A percentile compares a stretch with the other conserved stretches of the same genome.
phyloP scores from a whole-genome alignment of 2,113 vertebrate species.

The Pleuronectes platessa region DNA sequence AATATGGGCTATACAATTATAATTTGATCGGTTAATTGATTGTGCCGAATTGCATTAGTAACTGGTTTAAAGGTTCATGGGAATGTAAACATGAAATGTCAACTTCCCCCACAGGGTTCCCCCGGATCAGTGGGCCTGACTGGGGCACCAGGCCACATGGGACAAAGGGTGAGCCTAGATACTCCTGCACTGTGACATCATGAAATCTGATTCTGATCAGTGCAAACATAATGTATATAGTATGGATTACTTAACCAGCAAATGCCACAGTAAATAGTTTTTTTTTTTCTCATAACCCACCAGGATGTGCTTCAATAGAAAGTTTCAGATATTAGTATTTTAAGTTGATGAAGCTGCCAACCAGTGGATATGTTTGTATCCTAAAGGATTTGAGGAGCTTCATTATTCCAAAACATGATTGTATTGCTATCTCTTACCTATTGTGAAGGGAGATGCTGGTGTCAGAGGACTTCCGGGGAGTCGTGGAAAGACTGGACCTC shows the following conservation, averaged over 20 bases:
- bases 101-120: slow-evolving; percentile 76
- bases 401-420: neutral
- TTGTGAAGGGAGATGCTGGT: slow-evolving; percentile 81
- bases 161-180: slow-evolving; percentile 77
- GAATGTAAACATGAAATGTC: neutral
- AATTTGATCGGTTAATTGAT: too few relatives aligned
- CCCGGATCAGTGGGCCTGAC: slow-evolving; percentile 77
- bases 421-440: neutral
- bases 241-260: too few relatives aligned
- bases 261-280: too few relatives aligned
- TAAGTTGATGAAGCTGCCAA: too few relatives aligned
- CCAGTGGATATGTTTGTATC: neutral
- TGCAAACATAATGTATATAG: too few relatives aligned
- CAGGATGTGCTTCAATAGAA: too few relatives aligned
- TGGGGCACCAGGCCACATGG: slow-evolving; percentile 78
- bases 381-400: neutral
- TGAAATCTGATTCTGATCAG: neutral
- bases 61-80: too few relatives aligned
- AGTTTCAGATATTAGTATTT: neutral
- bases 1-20: too few relatives aligned
- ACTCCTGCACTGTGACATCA: neutral
- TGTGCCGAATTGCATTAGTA: too few relatives aligned
- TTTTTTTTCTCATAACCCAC: too few relatives aligned
- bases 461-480: slow-evolving; percentile 74
- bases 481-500: slow-evolving; percentile 78